A percentile compares a stretch with the other conserved stretches of the same genome.
These are phyloP conservation scores for Megaceryle alcyon DNA, from an alignment of 2,797 vertebrate species.

Conservation along the genomic window DNA sequence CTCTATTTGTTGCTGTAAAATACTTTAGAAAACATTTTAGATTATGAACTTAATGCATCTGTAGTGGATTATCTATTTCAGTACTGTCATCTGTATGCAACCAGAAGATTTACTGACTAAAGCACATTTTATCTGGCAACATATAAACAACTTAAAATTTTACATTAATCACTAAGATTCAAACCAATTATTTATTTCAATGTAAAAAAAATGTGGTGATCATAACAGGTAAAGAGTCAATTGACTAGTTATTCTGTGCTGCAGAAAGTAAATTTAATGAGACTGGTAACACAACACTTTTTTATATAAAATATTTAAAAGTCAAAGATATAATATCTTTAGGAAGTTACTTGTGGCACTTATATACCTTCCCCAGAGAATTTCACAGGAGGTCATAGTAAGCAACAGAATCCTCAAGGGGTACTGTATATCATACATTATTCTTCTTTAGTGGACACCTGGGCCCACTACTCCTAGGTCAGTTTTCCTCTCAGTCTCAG, in stretches of 20 bases:
- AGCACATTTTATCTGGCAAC: background rate
- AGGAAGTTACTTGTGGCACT: background rate
- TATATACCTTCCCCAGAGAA: background rate
- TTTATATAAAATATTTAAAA: background rate
- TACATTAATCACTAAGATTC: background rate
- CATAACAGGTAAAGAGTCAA: background rate
- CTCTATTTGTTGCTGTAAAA: background rate
- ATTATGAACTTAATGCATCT: slow-evolving; percentile 46
- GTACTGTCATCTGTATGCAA: background rate
- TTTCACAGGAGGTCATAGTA: background rate
- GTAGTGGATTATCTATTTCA: slow-evolving; percentile 18
- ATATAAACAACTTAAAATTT: background rate
- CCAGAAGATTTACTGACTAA: background rate
- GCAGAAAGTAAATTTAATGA: background rate
- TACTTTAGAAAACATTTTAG: background rate
- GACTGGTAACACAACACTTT: background rate
- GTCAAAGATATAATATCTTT: background rate
- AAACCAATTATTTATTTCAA: background rate
- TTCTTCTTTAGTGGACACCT: background rate
- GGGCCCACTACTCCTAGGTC: background rate
- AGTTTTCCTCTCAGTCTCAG: background rate
- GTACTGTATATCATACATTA: background rate
- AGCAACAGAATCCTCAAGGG: background rate
- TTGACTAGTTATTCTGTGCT: background rate
- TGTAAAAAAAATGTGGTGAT: background rate